Conservation (phyloP, 2,113 vertebrate genomes). For the Empidonax alnorum region DNA sequence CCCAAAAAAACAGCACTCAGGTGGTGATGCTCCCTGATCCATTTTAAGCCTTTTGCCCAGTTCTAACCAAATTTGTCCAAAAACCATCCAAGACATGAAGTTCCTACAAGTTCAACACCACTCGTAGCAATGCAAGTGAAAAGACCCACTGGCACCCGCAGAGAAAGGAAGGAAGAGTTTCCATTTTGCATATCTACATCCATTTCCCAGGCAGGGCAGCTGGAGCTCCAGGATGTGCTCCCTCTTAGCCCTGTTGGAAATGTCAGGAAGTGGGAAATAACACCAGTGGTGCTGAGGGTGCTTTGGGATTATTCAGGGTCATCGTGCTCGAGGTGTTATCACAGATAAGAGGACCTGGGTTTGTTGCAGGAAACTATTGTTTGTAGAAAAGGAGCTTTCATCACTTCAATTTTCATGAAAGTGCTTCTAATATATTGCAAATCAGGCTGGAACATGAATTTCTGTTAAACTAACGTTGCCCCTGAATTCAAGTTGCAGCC, state of each 20-base stretch:
- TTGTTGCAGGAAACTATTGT: not conserved
- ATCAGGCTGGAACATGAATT: not conserved
- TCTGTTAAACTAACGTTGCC: not conserved
- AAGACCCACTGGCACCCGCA: not conserved
- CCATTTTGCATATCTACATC: not conserved
- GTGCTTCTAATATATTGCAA: not conserved
- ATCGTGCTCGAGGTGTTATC: not conserved
- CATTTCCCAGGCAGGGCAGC: not conserved
- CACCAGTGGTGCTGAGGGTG: not conserved
- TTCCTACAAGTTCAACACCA: not conserved
- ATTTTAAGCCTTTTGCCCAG: not conserved
- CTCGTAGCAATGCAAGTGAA: rapidly evolving
- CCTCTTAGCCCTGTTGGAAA: not conserved
- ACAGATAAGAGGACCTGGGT: not conserved
- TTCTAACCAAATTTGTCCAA: not conserved
- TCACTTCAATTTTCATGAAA: not conserved
- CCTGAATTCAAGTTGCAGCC: not conserved
- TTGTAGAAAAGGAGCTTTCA: not conserved
- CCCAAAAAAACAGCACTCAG: not conserved
- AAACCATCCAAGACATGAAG: not conserved
- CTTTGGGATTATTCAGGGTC: not conserved
- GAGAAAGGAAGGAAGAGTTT: not conserved
- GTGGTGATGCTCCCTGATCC: not conserved
- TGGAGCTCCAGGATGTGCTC: not conserved
- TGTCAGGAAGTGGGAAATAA: not conserved